Base-by-base conservation (phyloP, 2,797 vertebrate genomes). In the Pseudopleuronectes americanus region DNA sequence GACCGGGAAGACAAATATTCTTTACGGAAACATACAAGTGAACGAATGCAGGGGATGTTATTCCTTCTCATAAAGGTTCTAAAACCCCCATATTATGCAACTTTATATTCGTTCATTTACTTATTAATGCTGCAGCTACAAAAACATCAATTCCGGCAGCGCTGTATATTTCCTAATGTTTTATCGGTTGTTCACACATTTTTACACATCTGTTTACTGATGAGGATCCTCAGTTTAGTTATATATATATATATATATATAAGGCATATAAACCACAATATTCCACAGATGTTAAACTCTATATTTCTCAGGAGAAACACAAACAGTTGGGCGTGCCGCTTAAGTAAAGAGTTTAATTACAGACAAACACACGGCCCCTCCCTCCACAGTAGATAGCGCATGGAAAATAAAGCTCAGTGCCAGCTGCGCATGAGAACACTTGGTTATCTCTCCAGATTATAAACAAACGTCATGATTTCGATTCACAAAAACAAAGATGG, bases 301-400 rank as follows among this genome's bases (percentile, higher is more conserved):
- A 59, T 59, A 26, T 62, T n/a, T 75, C 31, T 52, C 68, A 76
- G 51, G 58, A 57, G 76, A 75, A 57, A 55, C 67, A 77, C 78
- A 78, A 90, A 86, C 76, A 80, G 31, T 65, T 65, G 74, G 84
- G 87, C 6, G 87, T 90, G 83, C 64, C 84, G 10, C 69, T 19
- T 23, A 51, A 76, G 64, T 64, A 48, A 79, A 83, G 77, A 86
- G 76, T 83, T 88, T 88, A 88, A 89, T 89, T 87, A 90, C 87
- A 89, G 83, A 80, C 76, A 81, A 86, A 85, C 68, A 84, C 71
- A 81, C 57, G 53, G 55, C 60, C 84, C 81, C 79, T 87, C 85
- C 85, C 82, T 83, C 59, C 57, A 72, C 55, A 71, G 71, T 10
- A 70, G 83, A 90, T 78, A 76, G 26, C 57, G 61, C 3, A 48